A percentile compares a stretch with the other conserved stretches of the same genome.
Evolutionary conservation across 2,797 vertebrate species (phyloP).

Genomic region (Antrozous pallidus): DNA sequence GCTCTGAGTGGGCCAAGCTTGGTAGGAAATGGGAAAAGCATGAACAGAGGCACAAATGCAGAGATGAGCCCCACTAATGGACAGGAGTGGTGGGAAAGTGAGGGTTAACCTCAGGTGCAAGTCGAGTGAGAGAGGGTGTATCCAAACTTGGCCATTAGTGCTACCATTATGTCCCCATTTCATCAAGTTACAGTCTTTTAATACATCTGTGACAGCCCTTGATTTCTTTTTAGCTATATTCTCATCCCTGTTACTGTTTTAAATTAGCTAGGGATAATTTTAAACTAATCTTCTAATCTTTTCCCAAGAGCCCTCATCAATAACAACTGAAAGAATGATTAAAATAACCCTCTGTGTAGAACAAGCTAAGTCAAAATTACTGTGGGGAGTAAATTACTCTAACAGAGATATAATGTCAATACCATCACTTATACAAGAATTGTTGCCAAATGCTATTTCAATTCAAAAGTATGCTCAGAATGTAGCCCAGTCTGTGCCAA

Average conservation of each 20-base stretch:
- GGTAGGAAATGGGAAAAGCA: background rate
- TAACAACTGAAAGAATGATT: conserved; percentile 83
- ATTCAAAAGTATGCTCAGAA: background rate
- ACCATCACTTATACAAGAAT: conserved; percentile 80
- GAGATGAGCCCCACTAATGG: background rate
- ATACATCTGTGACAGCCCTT: conserved; percentile 76
- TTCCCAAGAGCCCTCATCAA: conserved; percentile 82
- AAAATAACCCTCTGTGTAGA: conserved; percentile 84
- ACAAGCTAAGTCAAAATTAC: conserved; percentile 84
- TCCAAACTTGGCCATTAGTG: background rate
- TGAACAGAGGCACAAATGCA: background rate
- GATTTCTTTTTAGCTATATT: conserved; percentile 80
- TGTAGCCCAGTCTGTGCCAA: conserved; percentile 64
- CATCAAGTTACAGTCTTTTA: conserved; percentile 73
- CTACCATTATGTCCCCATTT: background rate
- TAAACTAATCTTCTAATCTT: conserved; percentile 85
- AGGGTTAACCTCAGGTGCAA: background rate
- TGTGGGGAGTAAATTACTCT: conserved; percentile 81
- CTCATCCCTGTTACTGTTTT: conserved; percentile 81
- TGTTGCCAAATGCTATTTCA: conserved; percentile 66
- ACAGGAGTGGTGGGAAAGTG: background rate
- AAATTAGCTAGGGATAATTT: conserved; percentile 83
- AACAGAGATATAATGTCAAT: conserved; percentile 80
- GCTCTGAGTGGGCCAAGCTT: background rate
- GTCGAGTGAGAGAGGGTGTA: background rate